A percentile compares a stretch with the other conserved stretches of the same genome.
phyloP scores from a whole-genome alignment of 2,113 vertebrate genomes.

The Tringa solitaria region DNA sequence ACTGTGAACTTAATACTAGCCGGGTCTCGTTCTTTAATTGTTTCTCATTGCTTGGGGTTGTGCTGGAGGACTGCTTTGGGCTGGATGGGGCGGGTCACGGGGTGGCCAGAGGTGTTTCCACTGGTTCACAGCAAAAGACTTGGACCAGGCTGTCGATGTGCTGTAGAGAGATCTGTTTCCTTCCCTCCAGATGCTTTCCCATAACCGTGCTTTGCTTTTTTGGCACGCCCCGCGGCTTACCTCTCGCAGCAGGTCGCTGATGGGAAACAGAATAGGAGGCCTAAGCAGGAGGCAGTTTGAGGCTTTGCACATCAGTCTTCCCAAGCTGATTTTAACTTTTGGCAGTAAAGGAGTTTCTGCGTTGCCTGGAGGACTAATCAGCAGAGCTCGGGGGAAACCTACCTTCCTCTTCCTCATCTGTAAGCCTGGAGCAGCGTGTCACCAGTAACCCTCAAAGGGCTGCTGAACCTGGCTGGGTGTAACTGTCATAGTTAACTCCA shows the following conservation, averaged over 20 bases:
- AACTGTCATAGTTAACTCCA: not conserved
- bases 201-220: not conserved
- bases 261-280: constrained; percentile 1
- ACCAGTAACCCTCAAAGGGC: not conserved
- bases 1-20: not conserved
- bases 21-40: not conserved
- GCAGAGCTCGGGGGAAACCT: not conserved
- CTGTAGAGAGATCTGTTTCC: not conserved
- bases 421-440: not conserved
- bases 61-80: not conserved
- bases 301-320: not conserved
- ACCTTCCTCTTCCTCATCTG: not conserved
- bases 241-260: not conserved
- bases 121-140: not conserved
- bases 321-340: not conserved
- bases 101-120: not conserved
- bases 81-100: not conserved
- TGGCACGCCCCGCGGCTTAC: not conserved
- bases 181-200: constrained; percentile 24
- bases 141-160: not conserved
- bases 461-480: not conserved
- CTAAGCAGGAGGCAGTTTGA: not conserved
- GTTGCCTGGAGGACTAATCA: not conserved
- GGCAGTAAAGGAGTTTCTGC: not conserved
- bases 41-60: not conserved